Evolutionary conservation across 2,797 vertebrate genomes (phyloP), one percentile per base, ranked within the genome.

Genomic region (Cephalopachus bancanus): DNA sequence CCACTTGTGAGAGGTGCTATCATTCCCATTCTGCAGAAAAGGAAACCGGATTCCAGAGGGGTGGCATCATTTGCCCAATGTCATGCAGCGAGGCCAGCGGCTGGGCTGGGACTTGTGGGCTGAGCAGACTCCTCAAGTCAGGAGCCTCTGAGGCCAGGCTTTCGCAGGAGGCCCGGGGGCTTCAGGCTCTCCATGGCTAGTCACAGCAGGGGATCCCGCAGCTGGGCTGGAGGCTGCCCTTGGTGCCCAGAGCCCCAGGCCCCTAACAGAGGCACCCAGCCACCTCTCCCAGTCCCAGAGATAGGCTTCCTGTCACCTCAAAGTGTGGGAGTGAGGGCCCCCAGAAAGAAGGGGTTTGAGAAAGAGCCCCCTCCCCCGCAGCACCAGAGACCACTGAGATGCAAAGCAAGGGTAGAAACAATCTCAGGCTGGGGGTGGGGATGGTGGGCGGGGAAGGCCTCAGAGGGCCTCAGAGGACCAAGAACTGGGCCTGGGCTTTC

Each of bases 171-270:
- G 24, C 0, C 0, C 1, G 55, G n/a, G 65, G 4, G 26, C 22
- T 9, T 6, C 60, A 0, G 5, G 22, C 8, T 65, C 33, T 26
- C 65, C 0, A 24, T 0, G 1, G 44, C 24, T 15, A 30, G 83
- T 51, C 22, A 0, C 20, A 0, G 10, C 0, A 5, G 71, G 4
- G 0, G 0, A 26, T 3, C 28, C 20, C 3, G 19, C 37, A 72
- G 4, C 8, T 33, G 55, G 44, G 8, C 20, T 33, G 28, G 55
- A n/a, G 26, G 49, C 53, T 3, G 5, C 49, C 28, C 4, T 53
- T 0, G 12, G 74, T 30, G 8, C 12, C 53, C 37, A 24, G 26
- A 11, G 51, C 4, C 30, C 57, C 79, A 57, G 53, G 4, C 1
- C 28, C 65, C 64, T 3, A 17, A 11, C 24, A 1, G 11, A 10